These are phyloP conservation scores for Orius laevigatus DNA, from an alignment of 1,140 invertebrate species.

Conservation along the genomic window DNA sequence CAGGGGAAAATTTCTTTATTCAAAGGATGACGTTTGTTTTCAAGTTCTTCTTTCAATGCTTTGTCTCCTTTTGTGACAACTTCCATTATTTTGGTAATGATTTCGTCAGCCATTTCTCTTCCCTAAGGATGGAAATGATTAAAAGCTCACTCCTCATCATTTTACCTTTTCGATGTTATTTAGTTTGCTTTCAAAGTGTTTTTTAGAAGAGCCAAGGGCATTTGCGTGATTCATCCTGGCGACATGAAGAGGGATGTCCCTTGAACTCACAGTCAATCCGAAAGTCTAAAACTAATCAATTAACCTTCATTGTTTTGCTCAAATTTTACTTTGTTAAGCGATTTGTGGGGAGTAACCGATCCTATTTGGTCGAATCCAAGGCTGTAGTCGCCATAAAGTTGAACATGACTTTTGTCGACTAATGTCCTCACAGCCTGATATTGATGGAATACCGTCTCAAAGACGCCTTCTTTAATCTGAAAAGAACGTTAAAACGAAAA, in stretches of 20 bases:
- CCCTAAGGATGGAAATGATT: background rate
- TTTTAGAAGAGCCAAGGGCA: background rate
- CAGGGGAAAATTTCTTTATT: conserved; percentile 11
- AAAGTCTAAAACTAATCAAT: too few relatives aligned
- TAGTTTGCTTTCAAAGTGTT: background rate
- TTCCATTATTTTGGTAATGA: background rate
- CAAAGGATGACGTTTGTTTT: conserved; percentile 1
- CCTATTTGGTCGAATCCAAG: background rate
- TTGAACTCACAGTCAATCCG: background rate
- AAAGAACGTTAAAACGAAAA: too few relatives aligned
- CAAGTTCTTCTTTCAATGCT: background rate
- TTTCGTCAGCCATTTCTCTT: background rate
- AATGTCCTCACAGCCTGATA: conserved; percentile 9
- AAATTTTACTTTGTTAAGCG: too few relatives aligned
- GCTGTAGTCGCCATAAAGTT: conserved; percentile 12
- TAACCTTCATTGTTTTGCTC: too few relatives aligned
- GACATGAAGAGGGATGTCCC: conserved; percentile 5
- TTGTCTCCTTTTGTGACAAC: background rate
- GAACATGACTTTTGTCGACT: conserved; percentile 10
- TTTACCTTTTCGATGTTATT: background rate
- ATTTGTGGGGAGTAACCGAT: background rate
- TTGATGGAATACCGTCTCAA: conserved; percentile 9
- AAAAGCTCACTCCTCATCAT: too few relatives aligned
- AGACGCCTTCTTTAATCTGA: background rate
- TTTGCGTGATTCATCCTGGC: background rate